Base-by-base conservation (phyloP, 2,797 vertebrate genomes). In the Ptychobarbus kaznakovi region DNA sequence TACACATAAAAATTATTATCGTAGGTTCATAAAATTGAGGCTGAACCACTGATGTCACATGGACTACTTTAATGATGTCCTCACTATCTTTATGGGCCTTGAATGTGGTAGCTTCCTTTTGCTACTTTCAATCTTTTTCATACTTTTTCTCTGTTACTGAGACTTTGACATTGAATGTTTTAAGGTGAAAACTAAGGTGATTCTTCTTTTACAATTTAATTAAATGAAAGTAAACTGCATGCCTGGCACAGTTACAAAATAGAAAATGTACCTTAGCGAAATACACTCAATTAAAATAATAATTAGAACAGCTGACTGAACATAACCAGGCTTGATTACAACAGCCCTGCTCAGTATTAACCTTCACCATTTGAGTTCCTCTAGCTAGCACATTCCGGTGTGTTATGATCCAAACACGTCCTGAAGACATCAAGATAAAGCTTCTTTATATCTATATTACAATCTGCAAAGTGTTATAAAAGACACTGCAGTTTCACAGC, bases 261-360 rank as follows among this genome's bases (percentile, higher is more conserved):
- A 51, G 22, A 65, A 25, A 74, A 20, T 85, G 42, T 18, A 25
- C 70, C 32, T 15, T 66, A 74, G 28, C 44, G 38, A 74, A 80
- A 85, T 49, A 16, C 38, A 35, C 18, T 35, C 28, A 73, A 80
- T 80, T 85, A 65, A 66, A 85, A n/a, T 12, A 28, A 74, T 74
- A 63, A 75, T 81, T 74, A 74, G 42, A 73, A 40, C 56, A 66
- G 56, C 11, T 81, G 78, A 65, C 51, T 49, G 76, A 80, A 85
- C 66, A 79, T 70, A 80, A 65, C 32, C 32, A 53, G 25, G 38
- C 63, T 69, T 77, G 63, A 78, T 44, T 35, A 79, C 83, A 84
- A 66, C 12, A 58, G 25, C 40, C 6, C 40, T 61, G 83, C 53
- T 79, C 49, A 35, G 13, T 61, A 61, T 66, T 76, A 63, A 49